Base-by-base conservation (phyloP, 2,888 invertebrate genomes). In the Amblyteles armatorius region DNA sequence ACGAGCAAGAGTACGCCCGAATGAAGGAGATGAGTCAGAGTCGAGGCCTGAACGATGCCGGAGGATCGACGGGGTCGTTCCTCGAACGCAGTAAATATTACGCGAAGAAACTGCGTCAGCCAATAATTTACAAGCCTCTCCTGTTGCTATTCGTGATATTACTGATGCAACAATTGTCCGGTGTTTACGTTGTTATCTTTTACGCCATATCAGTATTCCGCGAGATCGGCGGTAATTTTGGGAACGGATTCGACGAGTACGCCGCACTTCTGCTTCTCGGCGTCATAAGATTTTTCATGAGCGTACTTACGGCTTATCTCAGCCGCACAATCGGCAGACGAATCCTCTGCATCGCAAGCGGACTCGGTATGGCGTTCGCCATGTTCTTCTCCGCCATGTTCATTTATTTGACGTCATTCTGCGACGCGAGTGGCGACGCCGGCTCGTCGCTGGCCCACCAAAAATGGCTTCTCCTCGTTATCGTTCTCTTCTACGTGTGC, bases 181-280 rank as follows among this genome's bases (percentile, higher is more conserved):
- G 95, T 6, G 94, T 94, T 1, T 96, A 96, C 89, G 95, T 95
- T 0, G 94, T 95, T 1, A 95, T 96, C 77, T 95, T 96, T 90
- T 96, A 96, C 88, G 95, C 95, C 0, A 94, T 95, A 5, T 94
- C 95, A 33, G 90, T 95, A 22, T 95, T 95, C 87, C 90, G 94
- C 44, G 91, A 94, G 85, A 92, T 95, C 44, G 94, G 94, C 1
- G 94, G 94, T 0, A 88, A 93, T 60, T 94, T 94, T 82, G 93
- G 94, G 13, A 90, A 86, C 33, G 94, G 94, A 29, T 90, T 95
- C 6, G 92, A 95, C 84, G 94, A 94, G 81, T 95, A 94, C 87
- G 92, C 93, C 0, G 95, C 95, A 2, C 89, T 95, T 3, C 93
- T 95, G 3, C 88, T 95, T 5, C 90, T 95, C 3, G 95, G 95